Conservation (phyloP, 2,113 vertebrate species). For the Neolamprologus toae region DNA sequence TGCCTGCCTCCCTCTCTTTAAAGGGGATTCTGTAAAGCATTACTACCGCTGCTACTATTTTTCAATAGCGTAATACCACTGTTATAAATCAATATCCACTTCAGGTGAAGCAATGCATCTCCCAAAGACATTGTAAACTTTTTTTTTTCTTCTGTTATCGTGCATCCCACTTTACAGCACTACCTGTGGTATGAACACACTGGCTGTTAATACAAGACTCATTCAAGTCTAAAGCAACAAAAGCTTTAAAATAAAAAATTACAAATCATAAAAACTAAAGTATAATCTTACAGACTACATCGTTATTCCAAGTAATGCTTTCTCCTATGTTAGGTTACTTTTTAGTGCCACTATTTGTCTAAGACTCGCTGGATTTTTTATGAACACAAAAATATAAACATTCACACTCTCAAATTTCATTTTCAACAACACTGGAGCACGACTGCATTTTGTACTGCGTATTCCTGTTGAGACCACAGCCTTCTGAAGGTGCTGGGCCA, state of each 20-base stretch:
- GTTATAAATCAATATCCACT: neutral
- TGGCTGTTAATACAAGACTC: neutral
- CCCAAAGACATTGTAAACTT: neutral
- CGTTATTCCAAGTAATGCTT: neutral
- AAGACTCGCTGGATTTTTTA: neutral
- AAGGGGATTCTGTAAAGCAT: neutral
- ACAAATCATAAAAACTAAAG: neutral
- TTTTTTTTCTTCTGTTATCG: neutral
- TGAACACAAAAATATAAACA: neutral
- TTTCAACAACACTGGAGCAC: neutral
- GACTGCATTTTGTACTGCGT: neutral
- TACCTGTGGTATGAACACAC: neutral
- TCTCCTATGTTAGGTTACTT: neutral
- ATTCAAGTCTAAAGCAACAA: neutral
- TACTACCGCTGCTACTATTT: neutral
- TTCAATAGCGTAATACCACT: neutral
- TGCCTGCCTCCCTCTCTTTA: neutral
- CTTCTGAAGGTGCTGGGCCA: neutral
- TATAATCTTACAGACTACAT: neutral
- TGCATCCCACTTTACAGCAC: neutral
- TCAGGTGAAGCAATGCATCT: neutral
- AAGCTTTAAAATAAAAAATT: neutral
- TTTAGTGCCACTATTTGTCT: neutral
- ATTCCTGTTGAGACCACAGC: neutral
- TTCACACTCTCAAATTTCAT: neutral